phyloP scores from a whole-genome alignment of 2,797 vertebrate species.

The Pipistrellus nathusii region DNA sequence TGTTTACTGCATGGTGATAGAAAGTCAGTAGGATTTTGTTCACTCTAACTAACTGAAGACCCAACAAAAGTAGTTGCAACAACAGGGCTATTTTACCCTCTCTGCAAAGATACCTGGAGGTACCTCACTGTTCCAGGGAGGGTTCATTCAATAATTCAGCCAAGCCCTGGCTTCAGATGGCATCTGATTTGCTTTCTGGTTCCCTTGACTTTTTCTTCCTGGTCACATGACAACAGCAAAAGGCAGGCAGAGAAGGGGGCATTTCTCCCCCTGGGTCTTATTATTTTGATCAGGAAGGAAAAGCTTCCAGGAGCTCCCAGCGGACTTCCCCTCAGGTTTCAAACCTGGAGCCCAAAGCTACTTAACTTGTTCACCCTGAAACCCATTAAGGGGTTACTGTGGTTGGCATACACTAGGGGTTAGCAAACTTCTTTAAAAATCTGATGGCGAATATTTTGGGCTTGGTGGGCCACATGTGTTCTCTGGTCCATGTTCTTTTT shows the following conservation, averaged over 20 bases:
- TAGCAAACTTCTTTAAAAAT: not conserved
- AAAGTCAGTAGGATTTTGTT: not conserved
- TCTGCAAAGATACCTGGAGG: not conserved
- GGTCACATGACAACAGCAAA: not conserved
- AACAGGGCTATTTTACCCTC: not conserved
- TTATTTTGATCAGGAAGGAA: constrained; percentile 32
- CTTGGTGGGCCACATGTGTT: not conserved
- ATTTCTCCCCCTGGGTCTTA: not conserved
- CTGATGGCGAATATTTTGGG: not conserved
- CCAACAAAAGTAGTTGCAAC: too few relatives aligned
- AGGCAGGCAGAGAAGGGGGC: not conserved
- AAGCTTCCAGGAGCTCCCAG: not conserved
- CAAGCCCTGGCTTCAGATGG: not conserved
- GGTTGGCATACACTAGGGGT: not conserved
- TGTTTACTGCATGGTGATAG: not conserved
- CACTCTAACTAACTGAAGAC: not conserved
- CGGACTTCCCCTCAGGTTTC: constrained; percentile 14
- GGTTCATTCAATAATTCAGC: not conserved
- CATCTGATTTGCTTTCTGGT: not conserved
- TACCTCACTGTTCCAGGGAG: not conserved
- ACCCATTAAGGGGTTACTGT: not conserved
- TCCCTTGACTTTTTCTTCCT: not conserved
- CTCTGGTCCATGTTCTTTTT: not conserved
- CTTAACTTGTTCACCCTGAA: not conserved
- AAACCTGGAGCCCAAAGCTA: not conserved